Percentiles rank a stretch among this genome's conserved stretches.
These are phyloP conservation scores for Sarcophaga variegata DNA, from an alignment of 2,888 invertebrate genomes.

Conservation along the genomic window DNA sequence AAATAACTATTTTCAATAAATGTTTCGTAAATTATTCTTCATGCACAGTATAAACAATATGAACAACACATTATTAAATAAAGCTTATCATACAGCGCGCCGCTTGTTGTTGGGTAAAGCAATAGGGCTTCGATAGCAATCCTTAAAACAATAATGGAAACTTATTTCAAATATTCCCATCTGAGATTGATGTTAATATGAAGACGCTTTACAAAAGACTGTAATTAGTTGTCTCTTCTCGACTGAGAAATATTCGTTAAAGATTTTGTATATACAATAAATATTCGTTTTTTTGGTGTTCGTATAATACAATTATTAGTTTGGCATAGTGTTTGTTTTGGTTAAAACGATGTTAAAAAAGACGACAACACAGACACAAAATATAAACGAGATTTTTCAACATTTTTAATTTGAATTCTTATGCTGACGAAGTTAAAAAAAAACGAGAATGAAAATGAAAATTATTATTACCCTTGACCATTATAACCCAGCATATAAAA, in stretches of 20 bases:
- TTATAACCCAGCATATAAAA: constrained; percentile 83
- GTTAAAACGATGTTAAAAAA: constrained; percentile 43
- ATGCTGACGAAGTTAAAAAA: constrained; percentile 20
- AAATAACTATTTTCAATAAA: no score
- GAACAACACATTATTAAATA: neutral
- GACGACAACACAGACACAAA: constrained; percentile 54
- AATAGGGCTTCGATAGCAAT: no score
- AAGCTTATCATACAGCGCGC: constrained; percentile 44
- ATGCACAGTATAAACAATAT: no score
- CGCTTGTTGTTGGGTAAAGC: neutral
- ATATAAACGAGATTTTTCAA: constrained; percentile 23
- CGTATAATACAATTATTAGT: constrained; percentile 41
- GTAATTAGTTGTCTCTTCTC: no score
- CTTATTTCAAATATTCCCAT: no score
- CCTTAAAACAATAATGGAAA: no score
- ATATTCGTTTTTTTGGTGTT: no score
- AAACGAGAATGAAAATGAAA: constrained; percentile 23
- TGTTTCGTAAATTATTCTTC: no score
- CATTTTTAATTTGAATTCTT: constrained; percentile 15
- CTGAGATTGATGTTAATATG: no score
- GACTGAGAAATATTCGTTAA: no score
- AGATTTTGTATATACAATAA: no score
- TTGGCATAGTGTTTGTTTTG: constrained; percentile 11
- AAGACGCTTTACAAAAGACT: no score
- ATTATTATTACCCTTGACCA: constrained; percentile 81